Evolutionary conservation across 2,113 vertebrate species (phyloP).

Genomic region (Lepidothrix coronata): DNA sequence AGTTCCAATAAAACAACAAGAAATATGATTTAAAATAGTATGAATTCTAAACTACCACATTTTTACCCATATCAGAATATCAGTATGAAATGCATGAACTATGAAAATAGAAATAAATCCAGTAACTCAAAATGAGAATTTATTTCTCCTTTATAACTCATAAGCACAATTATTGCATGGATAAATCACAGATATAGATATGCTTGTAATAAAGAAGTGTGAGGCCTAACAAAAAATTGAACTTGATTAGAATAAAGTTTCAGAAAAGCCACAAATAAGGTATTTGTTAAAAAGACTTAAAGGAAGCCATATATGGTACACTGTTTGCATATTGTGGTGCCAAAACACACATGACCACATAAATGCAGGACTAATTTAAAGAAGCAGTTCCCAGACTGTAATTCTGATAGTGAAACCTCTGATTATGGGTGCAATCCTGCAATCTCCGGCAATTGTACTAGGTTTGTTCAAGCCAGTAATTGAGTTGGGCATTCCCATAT

Average conservation of each 20-base stretch:
- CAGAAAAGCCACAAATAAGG: not conserved
- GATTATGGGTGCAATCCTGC: slow-evolving; percentile 40
- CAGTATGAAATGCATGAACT: not conserved
- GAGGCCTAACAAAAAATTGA: not conserved
- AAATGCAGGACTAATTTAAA: slow-evolving; percentile 48
- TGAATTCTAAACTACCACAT: not conserved
- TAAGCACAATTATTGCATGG: not conserved
- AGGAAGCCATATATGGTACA: not conserved
- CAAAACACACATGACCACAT: slow-evolving; percentile 43
- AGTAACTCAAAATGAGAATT: not conserved
- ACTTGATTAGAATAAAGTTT: not conserved
- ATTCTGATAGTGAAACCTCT: not conserved
- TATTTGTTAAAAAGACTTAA: slow-evolving; percentile 23
- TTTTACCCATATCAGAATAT: not conserved
- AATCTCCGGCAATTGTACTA: not conserved
- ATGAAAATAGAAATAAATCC: not conserved
- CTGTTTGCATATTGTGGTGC: not conserved
- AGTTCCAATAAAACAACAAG: not conserved
- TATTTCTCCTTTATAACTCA: not conserved
- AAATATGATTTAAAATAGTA: not conserved
- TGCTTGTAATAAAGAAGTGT: not conserved
- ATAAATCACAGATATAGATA: not conserved
- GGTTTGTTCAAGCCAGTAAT: not conserved
- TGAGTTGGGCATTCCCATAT: not conserved
- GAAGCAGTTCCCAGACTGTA: slow-evolving; percentile 7